phyloP scores from a whole-genome alignment of 2,113 vertebrate genomes.

The Labrus mixtus region DNA sequence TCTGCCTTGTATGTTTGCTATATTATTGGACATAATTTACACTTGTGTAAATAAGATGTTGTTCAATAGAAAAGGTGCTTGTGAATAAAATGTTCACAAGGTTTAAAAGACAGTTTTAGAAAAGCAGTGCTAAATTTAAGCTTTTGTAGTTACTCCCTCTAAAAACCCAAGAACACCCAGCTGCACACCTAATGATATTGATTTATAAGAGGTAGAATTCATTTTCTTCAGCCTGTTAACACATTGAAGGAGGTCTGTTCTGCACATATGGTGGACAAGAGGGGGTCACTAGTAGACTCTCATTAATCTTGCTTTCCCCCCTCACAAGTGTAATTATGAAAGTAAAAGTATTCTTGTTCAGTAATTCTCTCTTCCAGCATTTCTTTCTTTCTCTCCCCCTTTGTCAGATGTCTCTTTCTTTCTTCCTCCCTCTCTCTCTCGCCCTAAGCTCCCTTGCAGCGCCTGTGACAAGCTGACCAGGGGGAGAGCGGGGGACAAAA shows the following conservation, averaged over 20 bases:
- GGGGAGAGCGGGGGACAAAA: conserved; percentile 53
- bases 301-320: conserved; percentile 52
- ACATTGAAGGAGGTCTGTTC: conserved; percentile 11
- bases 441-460: conserved; percentile 70
- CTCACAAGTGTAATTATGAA: conserved; percentile 2
- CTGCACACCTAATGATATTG: neutral
- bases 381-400: neutral
- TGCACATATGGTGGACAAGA: conserved; percentile 18
- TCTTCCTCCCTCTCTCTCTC: conserved; percentile 12
- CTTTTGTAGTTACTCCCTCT: no score
- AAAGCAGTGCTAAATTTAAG: neutral
- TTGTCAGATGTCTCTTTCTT: neutral
- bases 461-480: conserved; percentile 66
- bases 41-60: no score
- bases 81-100: no score
- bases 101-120: neutral
- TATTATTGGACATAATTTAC: no score
- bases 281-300: conserved; percentile 34
- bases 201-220: neutral
- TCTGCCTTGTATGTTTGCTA: no score
- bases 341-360: conserved; percentile 28
- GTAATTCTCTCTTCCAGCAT: conserved; percentile 4
- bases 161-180: neutral
- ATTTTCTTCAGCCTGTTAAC: neutral
- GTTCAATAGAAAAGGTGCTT: no score